Conservation (phyloP, 2,888 invertebrate genomes). For the Mesodorylaimus sp. region DNA sequence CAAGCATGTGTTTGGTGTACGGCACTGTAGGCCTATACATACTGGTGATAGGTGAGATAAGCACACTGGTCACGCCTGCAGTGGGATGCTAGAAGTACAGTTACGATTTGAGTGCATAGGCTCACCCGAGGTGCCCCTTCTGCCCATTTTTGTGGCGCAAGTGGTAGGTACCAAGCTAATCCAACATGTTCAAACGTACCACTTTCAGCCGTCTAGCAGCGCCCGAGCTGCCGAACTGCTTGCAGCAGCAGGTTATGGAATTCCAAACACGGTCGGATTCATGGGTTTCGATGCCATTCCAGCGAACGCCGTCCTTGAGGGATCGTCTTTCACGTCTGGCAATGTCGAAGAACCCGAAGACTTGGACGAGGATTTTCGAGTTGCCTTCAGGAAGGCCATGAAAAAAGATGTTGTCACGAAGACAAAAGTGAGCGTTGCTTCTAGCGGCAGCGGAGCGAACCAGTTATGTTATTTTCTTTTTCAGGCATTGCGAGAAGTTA, state of each 20-base stretch:
- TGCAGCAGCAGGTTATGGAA: not conserved
- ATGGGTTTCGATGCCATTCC: slow-evolving; percentile 2
- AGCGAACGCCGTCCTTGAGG: not conserved
- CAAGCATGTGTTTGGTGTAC: not conserved
- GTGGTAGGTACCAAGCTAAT: no score
- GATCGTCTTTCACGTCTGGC: not conserved
- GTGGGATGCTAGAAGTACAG: no score
- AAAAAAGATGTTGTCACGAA: slow-evolving; percentile 5
- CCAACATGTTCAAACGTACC: not conserved
- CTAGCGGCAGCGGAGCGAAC: not conserved
- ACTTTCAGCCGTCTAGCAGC: slow-evolving; percentile 7
- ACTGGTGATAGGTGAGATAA: no score
- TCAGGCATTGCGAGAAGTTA: not conserved
- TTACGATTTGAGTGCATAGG: no score
- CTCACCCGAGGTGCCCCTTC: no score
- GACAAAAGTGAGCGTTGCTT: not conserved
- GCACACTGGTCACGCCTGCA: no score
- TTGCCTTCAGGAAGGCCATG: not conserved
- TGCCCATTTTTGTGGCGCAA: no score
- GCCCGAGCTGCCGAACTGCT: slow-evolving; percentile 4
- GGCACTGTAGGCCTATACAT: no score
- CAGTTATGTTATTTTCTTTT: not conserved
- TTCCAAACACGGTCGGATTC: not conserved
- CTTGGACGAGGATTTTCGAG: not conserved
- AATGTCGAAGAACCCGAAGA: not conserved